Percentiles rank a stretch among this genome's conserved stretches.
Conservation (phyloP, 2,888 invertebrate species). For the Hypolimnas misippus region DNA sequence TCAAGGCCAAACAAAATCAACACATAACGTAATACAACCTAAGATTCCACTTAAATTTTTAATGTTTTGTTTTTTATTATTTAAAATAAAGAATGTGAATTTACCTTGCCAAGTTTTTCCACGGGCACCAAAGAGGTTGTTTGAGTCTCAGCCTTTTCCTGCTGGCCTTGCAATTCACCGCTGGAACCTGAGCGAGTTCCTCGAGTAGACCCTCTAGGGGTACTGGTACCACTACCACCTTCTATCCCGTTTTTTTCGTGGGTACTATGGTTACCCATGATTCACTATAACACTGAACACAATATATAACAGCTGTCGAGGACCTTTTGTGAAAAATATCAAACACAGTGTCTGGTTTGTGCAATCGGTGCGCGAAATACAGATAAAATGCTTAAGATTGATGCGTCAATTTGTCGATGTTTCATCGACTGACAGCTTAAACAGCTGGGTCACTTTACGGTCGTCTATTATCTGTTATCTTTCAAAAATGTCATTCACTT, state of each 20-base stretch:
- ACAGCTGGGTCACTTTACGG: slow-evolving; percentile 9
- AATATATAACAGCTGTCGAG: slow-evolving; percentile 18
- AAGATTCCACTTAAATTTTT: not conserved
- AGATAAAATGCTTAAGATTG: slow-evolving; percentile 16
- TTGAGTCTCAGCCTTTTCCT: slow-evolving; percentile 80
- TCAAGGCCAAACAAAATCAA: slow-evolving; percentile 45
- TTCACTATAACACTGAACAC: slow-evolving; percentile 30
- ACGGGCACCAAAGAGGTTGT: slow-evolving; percentile 87
- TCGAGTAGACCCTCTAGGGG: slow-evolving; percentile 75
- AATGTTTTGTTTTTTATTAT: not conserved
- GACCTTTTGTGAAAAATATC: not conserved
- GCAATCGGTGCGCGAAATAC: slow-evolving; percentile 22
- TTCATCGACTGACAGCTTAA: slow-evolving; percentile 13
- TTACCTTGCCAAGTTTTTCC: slow-evolving; percentile 90
- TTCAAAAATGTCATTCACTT: not conserved
- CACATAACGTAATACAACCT: slow-evolving; percentile 9
- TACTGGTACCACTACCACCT: slow-evolving; percentile 67
- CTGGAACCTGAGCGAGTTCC: slow-evolving; percentile 85
- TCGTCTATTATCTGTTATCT: not conserved
- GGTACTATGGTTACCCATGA: slow-evolving; percentile 74
- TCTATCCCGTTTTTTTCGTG: slow-evolving; percentile 65
- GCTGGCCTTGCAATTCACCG: slow-evolving; percentile 83
- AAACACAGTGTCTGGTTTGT: slow-evolving; percentile 16
- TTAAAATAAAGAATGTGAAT: slow-evolving; percentile 16
- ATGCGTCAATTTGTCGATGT: slow-evolving; percentile 21